Percentiles rank a stretch among this genome's conserved stretches.
Evolutionary conservation across 2,888 invertebrate species (phyloP).

Genomic region (Lathronympha strigana): DNA sequence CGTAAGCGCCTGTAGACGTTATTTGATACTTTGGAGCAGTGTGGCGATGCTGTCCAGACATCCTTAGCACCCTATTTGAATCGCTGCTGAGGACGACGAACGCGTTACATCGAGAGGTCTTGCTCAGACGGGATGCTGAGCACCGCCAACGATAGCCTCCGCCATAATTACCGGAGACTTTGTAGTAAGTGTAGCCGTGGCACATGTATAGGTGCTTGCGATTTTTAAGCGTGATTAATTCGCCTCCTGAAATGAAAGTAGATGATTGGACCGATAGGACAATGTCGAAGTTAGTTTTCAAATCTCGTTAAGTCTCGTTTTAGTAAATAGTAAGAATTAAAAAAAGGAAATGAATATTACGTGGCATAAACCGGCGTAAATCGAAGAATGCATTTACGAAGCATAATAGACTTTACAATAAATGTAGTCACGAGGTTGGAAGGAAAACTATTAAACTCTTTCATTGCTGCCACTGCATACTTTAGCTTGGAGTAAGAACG

Average conservation of each 20-base stretch:
- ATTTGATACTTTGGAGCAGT: not conserved
- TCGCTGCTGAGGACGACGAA: slow-evolving; percentile 23
- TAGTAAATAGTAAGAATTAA: no score
- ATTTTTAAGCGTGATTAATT: slow-evolving; percentile 7
- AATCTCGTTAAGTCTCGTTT: no score
- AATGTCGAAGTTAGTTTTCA: no score
- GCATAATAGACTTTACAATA: no score
- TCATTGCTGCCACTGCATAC: no score
- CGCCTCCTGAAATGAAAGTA: slow-evolving; percentile 13
- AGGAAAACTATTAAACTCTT: no score
- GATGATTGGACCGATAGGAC: no score
- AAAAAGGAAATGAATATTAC: no score
- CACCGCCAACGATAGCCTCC: slow-evolving; percentile 23
- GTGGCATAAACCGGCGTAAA: no score
- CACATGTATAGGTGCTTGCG: slow-evolving; percentile 13
- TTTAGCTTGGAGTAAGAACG: no score
- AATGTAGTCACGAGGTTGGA: no score
- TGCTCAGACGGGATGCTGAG: slow-evolving; percentile 5
- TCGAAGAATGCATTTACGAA: no score
- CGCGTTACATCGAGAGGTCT: slow-evolving; percentile 2
- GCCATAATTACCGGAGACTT: not conserved
- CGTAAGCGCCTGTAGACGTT: slow-evolving; percentile 7
- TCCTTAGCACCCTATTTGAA: not conserved
- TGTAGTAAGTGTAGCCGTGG: slow-evolving; percentile 32
- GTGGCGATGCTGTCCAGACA: slow-evolving; percentile 16